These are phyloP conservation scores for Brachionus koreanus DNA, from an alignment of 1,140 invertebrate species.

Conservation along the genomic window DNA sequence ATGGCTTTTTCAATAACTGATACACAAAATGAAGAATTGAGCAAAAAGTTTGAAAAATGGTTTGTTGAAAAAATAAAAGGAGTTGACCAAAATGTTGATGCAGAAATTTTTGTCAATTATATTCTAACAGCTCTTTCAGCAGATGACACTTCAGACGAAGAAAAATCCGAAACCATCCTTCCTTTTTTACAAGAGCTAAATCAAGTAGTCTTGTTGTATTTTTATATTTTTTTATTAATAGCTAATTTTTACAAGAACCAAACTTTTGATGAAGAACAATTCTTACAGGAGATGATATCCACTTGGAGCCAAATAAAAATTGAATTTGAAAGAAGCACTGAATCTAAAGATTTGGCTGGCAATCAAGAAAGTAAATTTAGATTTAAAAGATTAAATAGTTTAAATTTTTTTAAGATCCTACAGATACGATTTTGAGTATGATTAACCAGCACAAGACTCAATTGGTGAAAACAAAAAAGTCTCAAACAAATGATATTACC, in stretches of 20 bases:
- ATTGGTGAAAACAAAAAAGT: neutral
- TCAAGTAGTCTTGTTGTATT: neutral
- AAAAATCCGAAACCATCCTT: neutral
- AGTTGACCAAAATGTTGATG: neutral
- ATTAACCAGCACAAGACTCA: conserved; percentile 32
- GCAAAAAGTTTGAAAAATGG: neutral
- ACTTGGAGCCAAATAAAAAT: conserved; percentile 1
- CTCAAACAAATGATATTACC: neutral
- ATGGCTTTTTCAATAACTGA: conserved; percentile 1
- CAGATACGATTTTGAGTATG: conserved; percentile 27
- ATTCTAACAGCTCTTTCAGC: neutral
- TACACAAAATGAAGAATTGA: neutral
- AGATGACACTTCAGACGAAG: conserved; percentile 15
- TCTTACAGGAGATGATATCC: neutral
- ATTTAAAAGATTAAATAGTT: neutral
- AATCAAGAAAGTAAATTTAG: neutral
- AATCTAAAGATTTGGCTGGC: neutral
- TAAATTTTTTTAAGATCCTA: neutral
- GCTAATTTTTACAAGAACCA: neutral
- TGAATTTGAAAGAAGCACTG: neutral
- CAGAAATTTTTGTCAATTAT: conserved; percentile 11
- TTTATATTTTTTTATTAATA: neutral
- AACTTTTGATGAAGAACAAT: neutral
- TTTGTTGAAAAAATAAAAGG: neutral
- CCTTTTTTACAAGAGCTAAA: conserved; percentile 35